Percentiles rank a stretch among this genome's conserved stretches.
Conservation (phyloP, 2,888 invertebrate species). For the Dolichopus griseipennis region DNA sequence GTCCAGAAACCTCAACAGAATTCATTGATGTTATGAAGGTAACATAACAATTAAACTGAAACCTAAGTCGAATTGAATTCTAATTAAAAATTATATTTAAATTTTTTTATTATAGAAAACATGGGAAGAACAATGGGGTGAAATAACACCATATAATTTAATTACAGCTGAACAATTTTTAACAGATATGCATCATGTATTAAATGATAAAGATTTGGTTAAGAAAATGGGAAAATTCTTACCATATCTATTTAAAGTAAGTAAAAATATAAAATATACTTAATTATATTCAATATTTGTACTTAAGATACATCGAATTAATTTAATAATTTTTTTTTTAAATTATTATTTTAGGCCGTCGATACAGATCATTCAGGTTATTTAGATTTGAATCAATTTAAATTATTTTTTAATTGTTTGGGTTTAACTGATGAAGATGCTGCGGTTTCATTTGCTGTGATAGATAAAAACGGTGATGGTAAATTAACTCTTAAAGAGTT, state of each 20-base stretch:
- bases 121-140: slow-evolving; percentile 79
- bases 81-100: too few relatives aligned
- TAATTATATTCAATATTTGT: not conserved
- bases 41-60: slow-evolving; percentile 21
- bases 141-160: slow-evolving; percentile 69
- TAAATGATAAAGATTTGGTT: slow-evolving; percentile 65
- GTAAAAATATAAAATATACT: not conserved
- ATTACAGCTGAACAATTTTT: slow-evolving; percentile 74
- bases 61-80: too few relatives aligned
- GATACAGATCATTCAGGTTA: slow-evolving; percentile 71
- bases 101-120: slow-evolving; percentile 48
- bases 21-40: slow-evolving; percentile 65
- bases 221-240: slow-evolving; percentile 68
- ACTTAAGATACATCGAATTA: not conserved
- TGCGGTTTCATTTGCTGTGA: slow-evolving; percentile 65
- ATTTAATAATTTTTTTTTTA: not conserved
- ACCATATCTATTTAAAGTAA: slow-evolving; percentile 72
- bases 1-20: slow-evolving; percentile 55
- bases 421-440: slow-evolving; percentile 67
- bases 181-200: slow-evolving; percentile 71
- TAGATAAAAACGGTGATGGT: slow-evolving; percentile 72
- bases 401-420: slow-evolving; percentile 71
- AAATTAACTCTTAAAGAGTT: slow-evolving; percentile 69
- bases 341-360: slow-evolving; percentile 53
- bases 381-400: slow-evolving; percentile 72